Conservation (phyloP, 1,140 invertebrate genomes). For the Saccostrea echinata region DNA sequence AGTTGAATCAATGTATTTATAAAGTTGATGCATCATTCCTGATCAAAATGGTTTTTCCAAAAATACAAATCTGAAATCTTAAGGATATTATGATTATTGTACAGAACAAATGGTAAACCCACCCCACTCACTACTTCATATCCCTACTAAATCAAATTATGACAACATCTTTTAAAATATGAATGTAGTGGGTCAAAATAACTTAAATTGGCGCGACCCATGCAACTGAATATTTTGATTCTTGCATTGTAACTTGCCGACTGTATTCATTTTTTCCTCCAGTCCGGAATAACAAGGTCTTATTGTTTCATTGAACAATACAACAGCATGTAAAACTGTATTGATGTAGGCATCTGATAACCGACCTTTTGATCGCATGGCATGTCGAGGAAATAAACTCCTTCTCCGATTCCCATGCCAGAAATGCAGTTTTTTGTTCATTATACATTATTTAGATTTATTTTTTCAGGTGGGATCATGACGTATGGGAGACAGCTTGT, state of each 20-base stretch:
- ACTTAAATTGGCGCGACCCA: neutral
- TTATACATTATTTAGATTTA: constrained; percentile 31
- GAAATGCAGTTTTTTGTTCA: constrained; percentile 12
- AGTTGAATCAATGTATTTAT: neutral
- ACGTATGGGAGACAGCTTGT: neutral
- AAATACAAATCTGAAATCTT: too few species aligned
- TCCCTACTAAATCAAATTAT: neutral
- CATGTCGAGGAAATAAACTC: neutral
- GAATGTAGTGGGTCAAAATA: neutral
- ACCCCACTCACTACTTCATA: too few species aligned
- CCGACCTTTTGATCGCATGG: constrained; percentile 32
- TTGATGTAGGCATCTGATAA: constrained; percentile 25
- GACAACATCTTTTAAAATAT: neutral
- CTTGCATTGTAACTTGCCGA: constrained; percentile 27
- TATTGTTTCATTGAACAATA: constrained; percentile 16
- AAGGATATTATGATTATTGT: too few species aligned
- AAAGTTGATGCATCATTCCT: too few species aligned
- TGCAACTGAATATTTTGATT: neutral
- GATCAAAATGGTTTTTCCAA: too few species aligned
- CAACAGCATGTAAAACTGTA: constrained; percentile 21
- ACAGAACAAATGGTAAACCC: too few species aligned
- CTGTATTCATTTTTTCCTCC: neutral
- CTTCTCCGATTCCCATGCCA: constrained; percentile 29
- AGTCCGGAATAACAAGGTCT: constrained; percentile 11
- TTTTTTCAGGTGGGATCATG: constrained; percentile 24